Base-by-base conservation (phyloP, 64 coral and sea anemone genomes). In the Exaiptasia diaphana region DNA sequence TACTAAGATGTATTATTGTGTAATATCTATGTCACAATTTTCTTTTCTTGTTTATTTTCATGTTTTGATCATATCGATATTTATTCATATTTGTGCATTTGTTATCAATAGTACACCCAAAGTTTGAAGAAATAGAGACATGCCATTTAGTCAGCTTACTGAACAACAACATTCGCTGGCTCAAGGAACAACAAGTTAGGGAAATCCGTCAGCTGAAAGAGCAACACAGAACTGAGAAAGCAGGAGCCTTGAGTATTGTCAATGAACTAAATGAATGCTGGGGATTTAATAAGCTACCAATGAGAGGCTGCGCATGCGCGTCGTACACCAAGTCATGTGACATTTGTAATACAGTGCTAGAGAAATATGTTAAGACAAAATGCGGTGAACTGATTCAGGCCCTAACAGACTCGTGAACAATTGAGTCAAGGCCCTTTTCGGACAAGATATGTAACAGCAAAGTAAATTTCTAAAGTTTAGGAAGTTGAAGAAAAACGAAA, bases 281-380 rank as follows among this genome's bases (percentile, higher is more conserved):
- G 88, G 88, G 88, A 0, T 91, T 85, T 14, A 83, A 91, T 69
- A 91, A 91, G 56, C 81, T 91, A 42, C 81, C 88, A 10, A 85
- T 91, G 41, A 68, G 88, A 70, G 88, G 88, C 11, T 91, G 88
- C 81, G 76, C 81, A 75, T 91, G 88, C 49, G 72, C 88, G 14
- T 85, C 88, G 9, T 91, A 91, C 33, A 85, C 88, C 20, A 91
- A 76, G 52, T 91, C 88, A 39, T 91, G 88, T 79, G 88, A 91
- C 58, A 91, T 53, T 17, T 91, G 88, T 46, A 85, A 85, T 69
- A 73, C 88, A 12, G 67, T 91, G 42, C 40, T 91, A 71, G 88
- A 91, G 50, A 91, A 91, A 38, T 91, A 78, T 33, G 62, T 91
- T 21, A 91, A 91, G 60, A 91, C 83, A 68, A 91, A 91, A 44